Evolutionary conservation across 2,113 vertebrate genomes (phyloP).

Genomic region (Notothenia rossii): DNA sequence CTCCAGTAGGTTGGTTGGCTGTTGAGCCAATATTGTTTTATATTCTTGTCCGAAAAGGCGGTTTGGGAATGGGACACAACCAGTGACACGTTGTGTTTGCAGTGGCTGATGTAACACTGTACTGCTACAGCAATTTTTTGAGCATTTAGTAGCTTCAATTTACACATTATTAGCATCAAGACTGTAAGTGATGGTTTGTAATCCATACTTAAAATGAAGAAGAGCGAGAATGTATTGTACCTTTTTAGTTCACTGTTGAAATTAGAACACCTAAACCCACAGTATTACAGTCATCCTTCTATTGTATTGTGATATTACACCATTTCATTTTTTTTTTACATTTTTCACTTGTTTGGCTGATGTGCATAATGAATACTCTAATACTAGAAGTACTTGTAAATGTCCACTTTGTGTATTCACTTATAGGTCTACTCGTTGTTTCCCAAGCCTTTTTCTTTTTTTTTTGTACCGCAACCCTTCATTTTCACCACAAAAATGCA

Average conservation of each 20-base stretch:
- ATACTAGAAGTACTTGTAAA: slow-evolving; percentile 3
- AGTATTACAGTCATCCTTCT: background rate
- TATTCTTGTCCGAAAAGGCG: background rate
- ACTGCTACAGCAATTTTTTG: background rate
- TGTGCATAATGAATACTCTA: slow-evolving; percentile 9
- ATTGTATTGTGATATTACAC: background rate
- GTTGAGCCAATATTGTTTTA: background rate
- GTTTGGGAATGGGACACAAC: slow-evolving; percentile 5
- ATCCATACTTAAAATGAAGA: background rate
- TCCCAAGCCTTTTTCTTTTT: slow-evolving; percentile 33
- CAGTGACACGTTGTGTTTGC: slow-evolving; percentile 1
- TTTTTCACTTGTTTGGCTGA: slow-evolving; percentile 16
- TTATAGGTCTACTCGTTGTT: slow-evolving; percentile 30
- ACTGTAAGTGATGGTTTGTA: background rate
- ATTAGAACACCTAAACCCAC: background rate
- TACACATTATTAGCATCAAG: too few relatives aligned
- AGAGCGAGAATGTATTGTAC: background rate
- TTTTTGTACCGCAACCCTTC: slow-evolving; percentile 23
- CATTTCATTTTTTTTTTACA: background rate
- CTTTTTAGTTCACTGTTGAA: background rate
- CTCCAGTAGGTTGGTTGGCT: background rate
- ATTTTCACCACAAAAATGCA: slow-evolving; percentile 75
- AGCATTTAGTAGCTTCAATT: too few relatives aligned
- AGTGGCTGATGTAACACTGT: background rate
- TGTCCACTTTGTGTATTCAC: background rate